Percentiles rank a stretch among this genome's conserved stretches.
Evolutionary conservation across 2,797 vertebrate genomes (phyloP).

Genomic region (Buphagus erythrorhynchus): DNA sequence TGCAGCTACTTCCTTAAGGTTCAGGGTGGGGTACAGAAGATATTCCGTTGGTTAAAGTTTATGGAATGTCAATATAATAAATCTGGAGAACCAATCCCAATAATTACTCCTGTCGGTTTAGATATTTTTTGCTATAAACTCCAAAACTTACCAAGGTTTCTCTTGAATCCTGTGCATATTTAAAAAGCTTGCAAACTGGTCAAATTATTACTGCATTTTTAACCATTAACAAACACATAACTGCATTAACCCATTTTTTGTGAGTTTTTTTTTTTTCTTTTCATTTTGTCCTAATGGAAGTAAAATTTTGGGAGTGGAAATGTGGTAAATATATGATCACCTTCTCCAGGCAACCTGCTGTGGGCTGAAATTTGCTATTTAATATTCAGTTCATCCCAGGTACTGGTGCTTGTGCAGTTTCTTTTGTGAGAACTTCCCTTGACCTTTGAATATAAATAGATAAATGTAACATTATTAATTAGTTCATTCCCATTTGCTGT

Average conservation of each 20-base stretch:
- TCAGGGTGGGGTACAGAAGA: background rate
- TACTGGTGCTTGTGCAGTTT: background rate
- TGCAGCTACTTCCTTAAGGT: background rate
- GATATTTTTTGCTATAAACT: background rate
- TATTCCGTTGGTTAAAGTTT: background rate
- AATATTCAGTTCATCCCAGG: background rate
- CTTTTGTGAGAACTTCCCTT: background rate
- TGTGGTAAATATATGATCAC: background rate
- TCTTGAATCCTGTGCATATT: background rate
- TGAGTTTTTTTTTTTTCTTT: fast-evolving
- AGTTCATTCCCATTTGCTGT: background rate
- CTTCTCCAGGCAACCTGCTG: background rate
- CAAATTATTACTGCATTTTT: background rate
- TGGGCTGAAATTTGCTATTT: background rate
- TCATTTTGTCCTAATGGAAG: background rate
- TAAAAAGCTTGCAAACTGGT: background rate
- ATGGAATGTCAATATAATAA: background rate
- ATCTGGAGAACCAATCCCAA: background rate
- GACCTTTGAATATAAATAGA: background rate
- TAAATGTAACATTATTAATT: background rate
- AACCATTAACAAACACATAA: too few species aligned
- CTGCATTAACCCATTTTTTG: too few species aligned
- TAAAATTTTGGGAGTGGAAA: background rate
- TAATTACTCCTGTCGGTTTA: background rate
- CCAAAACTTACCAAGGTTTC: background rate